phyloP scores from a whole-genome alignment of 2,888 invertebrate genomes.

The Cryptophagus acutangulus region DNA sequence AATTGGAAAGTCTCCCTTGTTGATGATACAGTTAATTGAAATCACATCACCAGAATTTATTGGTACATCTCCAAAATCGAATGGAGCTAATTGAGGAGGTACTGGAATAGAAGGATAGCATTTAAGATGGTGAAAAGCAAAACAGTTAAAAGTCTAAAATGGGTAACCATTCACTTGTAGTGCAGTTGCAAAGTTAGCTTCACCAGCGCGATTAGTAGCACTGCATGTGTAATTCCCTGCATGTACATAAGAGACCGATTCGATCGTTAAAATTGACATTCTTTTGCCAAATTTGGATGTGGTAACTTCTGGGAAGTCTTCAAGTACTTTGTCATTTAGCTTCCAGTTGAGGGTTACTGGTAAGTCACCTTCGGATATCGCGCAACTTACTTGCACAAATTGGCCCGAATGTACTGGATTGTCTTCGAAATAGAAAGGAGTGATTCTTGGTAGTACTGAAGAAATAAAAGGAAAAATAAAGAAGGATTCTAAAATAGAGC shows the following conservation, averaged over 20 bases:
- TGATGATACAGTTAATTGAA: constrained; percentile 59
- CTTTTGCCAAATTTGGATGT: constrained; percentile 37
- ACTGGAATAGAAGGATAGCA: constrained; percentile 29
- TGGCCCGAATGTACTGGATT: constrained; percentile 58
- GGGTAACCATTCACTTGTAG: constrained; percentile 67
- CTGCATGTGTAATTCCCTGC: constrained; percentile 72
- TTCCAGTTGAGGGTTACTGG: constrained; percentile 58
- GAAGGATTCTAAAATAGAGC: not conserved
- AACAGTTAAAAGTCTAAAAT: constrained; percentile 26
- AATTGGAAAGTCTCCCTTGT: constrained; percentile 63
- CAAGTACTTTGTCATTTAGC: constrained; percentile 50
- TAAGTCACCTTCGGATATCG: constrained; percentile 61
- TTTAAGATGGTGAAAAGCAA: constrained; percentile 30
- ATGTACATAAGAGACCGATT: constrained; percentile 61
- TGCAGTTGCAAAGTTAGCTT: constrained; percentile 32
- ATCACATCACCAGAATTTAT: constrained; percentile 62
- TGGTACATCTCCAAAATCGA: constrained; percentile 49
- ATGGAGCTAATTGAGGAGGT: constrained; percentile 45
- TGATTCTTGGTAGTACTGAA: constrained; percentile 60
- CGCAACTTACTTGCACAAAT: constrained; percentile 59
- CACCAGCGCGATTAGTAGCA: constrained; percentile 50
- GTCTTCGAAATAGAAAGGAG: constrained; percentile 62
- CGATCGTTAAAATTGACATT: constrained; percentile 60
- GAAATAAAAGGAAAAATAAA: constrained; percentile 9
- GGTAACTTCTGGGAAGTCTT: constrained; percentile 34